A percentile compares a stretch with the other conserved stretches of the same genome.
These are phyloP conservation scores for Hydropotes inermis DNA, from an alignment of 2,113 vertebrate species.

Conservation along the genomic window DNA sequence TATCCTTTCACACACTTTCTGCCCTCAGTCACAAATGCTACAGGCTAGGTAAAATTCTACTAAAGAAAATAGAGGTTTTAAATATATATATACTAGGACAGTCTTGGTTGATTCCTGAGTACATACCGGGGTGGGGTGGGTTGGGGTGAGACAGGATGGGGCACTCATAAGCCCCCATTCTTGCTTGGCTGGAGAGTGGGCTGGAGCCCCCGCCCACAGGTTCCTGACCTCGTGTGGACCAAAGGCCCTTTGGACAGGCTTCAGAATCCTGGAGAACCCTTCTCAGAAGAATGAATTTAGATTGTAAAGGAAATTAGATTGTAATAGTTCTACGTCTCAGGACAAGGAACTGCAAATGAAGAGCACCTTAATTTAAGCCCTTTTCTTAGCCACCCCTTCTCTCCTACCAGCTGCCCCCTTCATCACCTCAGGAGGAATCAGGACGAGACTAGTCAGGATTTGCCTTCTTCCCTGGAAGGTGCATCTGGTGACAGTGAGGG, in stretches of 20 bases:
- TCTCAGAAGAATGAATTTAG: not conserved
- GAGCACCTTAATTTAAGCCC: not conserved
- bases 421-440: not conserved
- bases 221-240: not conserved
- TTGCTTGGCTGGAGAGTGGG: not conserved
- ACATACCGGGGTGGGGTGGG: not conserved
- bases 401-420: not conserved
- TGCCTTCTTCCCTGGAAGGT: not conserved
- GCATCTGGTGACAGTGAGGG: not conserved
- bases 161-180: not conserved
- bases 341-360: not conserved
- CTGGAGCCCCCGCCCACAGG: not conserved
- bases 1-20: not conserved
- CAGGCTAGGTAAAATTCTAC: not conserved
- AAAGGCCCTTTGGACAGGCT: not conserved
- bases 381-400: not conserved
- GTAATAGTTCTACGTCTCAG: not conserved
- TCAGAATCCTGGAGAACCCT: not conserved
- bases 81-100: not conserved
- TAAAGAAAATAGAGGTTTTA: not conserved
- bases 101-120: not conserved
- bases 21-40: not conserved
- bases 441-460: not conserved
- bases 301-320: not conserved
- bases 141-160: fast-evolving